phyloP scores from a whole-genome alignment of 2,888 invertebrate species.

The Coleophora deauratella region DNA sequence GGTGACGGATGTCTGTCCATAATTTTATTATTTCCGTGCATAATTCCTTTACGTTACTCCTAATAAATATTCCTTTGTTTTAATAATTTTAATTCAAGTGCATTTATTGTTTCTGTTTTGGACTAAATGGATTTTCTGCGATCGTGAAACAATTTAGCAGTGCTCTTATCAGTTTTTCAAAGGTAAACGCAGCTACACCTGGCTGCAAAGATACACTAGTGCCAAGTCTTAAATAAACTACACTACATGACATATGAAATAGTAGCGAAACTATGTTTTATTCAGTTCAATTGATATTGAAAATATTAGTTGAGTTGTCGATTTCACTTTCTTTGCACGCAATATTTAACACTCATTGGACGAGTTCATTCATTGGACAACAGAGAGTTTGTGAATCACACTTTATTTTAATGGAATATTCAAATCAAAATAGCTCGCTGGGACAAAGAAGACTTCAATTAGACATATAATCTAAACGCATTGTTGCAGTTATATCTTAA shows the following conservation, averaged over 20 bases:
- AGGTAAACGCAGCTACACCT: slow-evolving; percentile 10
- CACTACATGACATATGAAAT: too few species aligned
- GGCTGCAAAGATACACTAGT: slow-evolving; percentile 3
- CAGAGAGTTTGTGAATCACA: too few species aligned
- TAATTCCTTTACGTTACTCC: slow-evolving; percentile 9
- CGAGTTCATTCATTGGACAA: slow-evolving; percentile 7
- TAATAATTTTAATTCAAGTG: slow-evolving; percentile 28
- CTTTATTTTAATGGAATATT: too few species aligned
- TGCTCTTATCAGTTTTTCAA: slow-evolving; percentile 16
- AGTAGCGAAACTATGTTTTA: too few species aligned
- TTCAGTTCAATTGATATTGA: neutral
- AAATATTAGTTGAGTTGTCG: slow-evolving; percentile 19
- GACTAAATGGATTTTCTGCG: slow-evolving; percentile 18
- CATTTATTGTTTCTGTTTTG: slow-evolving; percentile 25
- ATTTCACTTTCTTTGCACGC: slow-evolving; percentile 57
- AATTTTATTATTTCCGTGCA: neutral
- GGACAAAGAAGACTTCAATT: too few species aligned
- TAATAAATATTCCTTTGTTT: slow-evolving; percentile 32
- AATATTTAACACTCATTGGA: slow-evolving; percentile 13
- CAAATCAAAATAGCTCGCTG: too few species aligned
- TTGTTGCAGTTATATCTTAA: too few species aligned
- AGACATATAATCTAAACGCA: too few species aligned
- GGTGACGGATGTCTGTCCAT: slow-evolving; percentile 31
- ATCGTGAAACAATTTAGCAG: neutral
- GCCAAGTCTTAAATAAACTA: neutral